Base-by-base conservation (phyloP, 2,888 invertebrate species). In the Argyresthia albistria region DNA sequence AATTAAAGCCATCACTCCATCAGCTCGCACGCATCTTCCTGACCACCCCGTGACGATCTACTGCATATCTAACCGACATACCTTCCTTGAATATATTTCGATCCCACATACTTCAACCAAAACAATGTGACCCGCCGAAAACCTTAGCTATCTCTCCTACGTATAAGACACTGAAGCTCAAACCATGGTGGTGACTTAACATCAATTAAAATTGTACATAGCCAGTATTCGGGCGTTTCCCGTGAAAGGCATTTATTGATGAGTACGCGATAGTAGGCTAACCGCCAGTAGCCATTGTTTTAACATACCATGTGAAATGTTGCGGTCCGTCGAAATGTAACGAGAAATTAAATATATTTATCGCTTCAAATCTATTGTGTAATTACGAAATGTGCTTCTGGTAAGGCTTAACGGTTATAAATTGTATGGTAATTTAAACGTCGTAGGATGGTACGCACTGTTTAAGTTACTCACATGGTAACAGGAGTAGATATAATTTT, bases 231-330 rank as follows among this genome's bases (percentile, higher is more conserved):
- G 63, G 66, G 72, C 66, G 73, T 68, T 69, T 25, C 66, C 67
- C 69, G 75, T 75, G 80, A 80, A 82, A 75, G 25, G 75, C 70
- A 25, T 78, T 76, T 75, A 73, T 75, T 71, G 82, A 84, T 84
- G 76, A 61, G 56, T 60, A 65, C 63, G 82, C 84, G 81, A 80
- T 25, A 80, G 70, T 69, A 70, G 68, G 57, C 69, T 76, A 79
- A 81, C 80, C 72, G 80, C 70, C 72, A 73, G 76, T 77, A 75
- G 78, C 84, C 74, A 86, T 84, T 86, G 84, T 86, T 79, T 80
- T 75, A 76, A 71, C 70, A 78, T 59, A 60, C 64, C 62, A 69
- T 82, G 82, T 75, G 82, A 81, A 76, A 78, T 80, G 75, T 71
- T 62, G 66, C 68, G 75, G 63, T 67, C 69, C 68, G 65, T 66